Conservation (phyloP, 2,113 vertebrate genomes). For the Gallinago jamesoni region DNA sequence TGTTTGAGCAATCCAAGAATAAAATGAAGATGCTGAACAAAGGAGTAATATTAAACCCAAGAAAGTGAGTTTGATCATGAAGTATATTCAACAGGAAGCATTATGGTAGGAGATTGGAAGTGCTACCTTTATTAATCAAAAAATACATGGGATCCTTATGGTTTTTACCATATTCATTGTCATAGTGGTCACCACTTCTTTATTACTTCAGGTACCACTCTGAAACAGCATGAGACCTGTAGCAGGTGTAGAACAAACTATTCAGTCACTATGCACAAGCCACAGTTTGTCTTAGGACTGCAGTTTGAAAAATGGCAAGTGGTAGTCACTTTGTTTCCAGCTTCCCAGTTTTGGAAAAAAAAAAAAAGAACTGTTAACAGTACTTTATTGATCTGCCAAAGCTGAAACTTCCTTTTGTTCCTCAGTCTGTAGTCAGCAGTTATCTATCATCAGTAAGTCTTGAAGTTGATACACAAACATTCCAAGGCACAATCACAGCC, state of each 20-base stretch:
- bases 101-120: neutral
- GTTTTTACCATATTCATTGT: neutral
- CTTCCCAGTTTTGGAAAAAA: neutral
- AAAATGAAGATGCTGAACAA: neutral
- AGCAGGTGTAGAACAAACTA: neutral
- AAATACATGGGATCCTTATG: neutral
- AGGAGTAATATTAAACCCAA: neutral
- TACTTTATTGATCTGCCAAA: neutral
- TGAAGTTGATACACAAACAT: neutral
- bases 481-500: neutral
- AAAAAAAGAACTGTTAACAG: neutral
- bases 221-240: neutral
- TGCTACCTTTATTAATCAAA: neutral
- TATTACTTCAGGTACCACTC: neutral
- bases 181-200: neutral
- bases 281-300: neutral
- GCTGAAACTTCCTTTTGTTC: neutral
- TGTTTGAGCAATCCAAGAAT: neutral
- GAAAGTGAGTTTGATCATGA: neutral
- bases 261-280: neutral
- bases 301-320: neutral
- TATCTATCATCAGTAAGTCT: neutral
- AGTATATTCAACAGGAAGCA: neutral
- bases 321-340: neutral
- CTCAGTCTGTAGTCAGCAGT: neutral